These are phyloP conservation scores for Glaucomys volans DNA, from an alignment of 2,113 vertebrate genomes.

Conservation along the genomic window DNA sequence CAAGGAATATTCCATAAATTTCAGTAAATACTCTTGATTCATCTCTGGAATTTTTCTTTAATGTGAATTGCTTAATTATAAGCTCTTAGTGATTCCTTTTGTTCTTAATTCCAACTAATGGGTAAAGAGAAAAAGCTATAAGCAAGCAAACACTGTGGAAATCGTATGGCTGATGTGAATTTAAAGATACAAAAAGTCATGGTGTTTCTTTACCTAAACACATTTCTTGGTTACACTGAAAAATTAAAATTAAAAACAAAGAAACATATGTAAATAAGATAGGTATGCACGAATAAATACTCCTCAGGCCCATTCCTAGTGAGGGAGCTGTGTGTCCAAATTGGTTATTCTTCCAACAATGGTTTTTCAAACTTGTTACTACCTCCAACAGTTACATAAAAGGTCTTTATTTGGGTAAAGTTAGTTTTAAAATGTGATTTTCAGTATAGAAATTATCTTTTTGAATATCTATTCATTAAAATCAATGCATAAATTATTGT, in stretches of 20 bases:
- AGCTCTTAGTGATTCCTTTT: not conserved
- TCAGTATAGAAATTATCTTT: not conserved
- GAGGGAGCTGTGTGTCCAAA: not conserved
- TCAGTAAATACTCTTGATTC: not conserved
- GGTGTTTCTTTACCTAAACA: conserved; percentile 20
- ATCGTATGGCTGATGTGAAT: not conserved
- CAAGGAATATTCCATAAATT: not conserved
- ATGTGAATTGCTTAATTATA: not conserved
- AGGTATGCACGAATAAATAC: not conserved
- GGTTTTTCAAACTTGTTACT: conserved; percentile 15
- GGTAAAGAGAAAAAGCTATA: not conserved
- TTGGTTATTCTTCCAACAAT: not conserved
- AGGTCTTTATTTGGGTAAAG: not conserved
- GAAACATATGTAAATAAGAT: not conserved
- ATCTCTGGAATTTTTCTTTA: not conserved
- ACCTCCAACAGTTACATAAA: not conserved
- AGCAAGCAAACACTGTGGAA: not conserved
- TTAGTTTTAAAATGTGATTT: not conserved
- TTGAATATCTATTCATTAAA: not conserved
- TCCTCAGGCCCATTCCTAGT: not conserved
- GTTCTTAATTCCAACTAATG: not conserved
- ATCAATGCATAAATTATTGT: not conserved
- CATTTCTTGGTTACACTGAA: not conserved
- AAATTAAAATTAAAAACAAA: not conserved
- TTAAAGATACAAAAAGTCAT: not conserved